Base-by-base conservation (phyloP, 2,888 invertebrate genomes). In the Lissonota sp. region DNA sequence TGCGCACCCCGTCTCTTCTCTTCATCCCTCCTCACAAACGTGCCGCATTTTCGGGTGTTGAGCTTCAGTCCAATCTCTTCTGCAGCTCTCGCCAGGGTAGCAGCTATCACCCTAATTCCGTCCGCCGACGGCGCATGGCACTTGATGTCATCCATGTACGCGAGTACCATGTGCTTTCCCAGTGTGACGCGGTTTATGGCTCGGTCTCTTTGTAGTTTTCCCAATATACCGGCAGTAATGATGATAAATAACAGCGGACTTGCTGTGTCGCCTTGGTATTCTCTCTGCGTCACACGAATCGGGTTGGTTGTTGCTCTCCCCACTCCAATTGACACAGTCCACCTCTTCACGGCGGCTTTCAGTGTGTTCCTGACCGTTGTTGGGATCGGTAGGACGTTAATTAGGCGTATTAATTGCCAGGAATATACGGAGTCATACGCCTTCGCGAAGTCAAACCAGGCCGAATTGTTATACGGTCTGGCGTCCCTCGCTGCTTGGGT, bases 141-240 rank as follows among this genome's bases (percentile, higher is more conserved):
- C 74, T 85, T 64, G 58, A 84, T 80, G 74, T 85, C 75, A 14
- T 82, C 82, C 82, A 84, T 82, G 26, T 64, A 84, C 1, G 84
- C 83, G 1, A 62, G 5, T 0, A 83, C 51, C 1, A 26, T 12
- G 12, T 83, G 80, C 12, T 42, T 62, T 2, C 80, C 80, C 8
- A 53, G 44, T 4, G 78, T 26, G 0, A 66, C 14, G 5, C 39
- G 8, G 14, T 55, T 78, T 0, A 79, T 49, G 10, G 49, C n/a
- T 3, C 39, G 10, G 37, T 75, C 4, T 12, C 16, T 37, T 62
- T 72, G 0, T 80, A 57, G 0, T 8, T 14, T 0, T 64, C 46
- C 1, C 72, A 5, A 80, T 72, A 58, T 5, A 75, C 80, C 0
- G 82, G 79, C 1, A 49, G 14, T 44, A 83, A 49, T 4, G n/a